phyloP scores from a whole-genome alignment of 2,797 vertebrate species.

The Falco cherrug region DNA sequence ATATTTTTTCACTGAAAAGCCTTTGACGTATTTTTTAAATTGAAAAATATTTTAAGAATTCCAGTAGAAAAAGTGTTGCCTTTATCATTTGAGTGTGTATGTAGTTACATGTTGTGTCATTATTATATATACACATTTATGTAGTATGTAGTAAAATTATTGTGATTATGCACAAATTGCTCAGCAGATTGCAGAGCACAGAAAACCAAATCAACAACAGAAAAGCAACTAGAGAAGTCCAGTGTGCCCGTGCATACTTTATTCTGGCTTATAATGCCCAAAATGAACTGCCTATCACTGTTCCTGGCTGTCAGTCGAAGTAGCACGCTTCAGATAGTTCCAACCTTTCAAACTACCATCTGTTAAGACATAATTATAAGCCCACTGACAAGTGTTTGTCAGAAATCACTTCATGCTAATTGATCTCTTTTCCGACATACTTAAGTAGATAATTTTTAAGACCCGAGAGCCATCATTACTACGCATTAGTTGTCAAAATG shows the following conservation, averaged over 20 bases:
- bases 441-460: conserved; percentile 24
- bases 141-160: not conserved
- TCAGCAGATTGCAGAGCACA: not conserved
- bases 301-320: not conserved
- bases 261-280: not conserved
- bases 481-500: not conserved
- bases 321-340: not conserved
- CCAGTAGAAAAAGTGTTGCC: not conserved
- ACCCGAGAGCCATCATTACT: not conserved
- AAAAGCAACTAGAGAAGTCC: not conserved
- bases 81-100: not conserved
- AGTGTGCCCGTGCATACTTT: not conserved
- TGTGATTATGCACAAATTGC: not conserved
- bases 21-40: not conserved
- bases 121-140: not conserved
- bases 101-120: not conserved
- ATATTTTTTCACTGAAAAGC: not conserved
- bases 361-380: not conserved
- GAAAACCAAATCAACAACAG: not conserved
- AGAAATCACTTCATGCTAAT: conserved; percentile 47
- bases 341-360: not conserved
- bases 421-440: not conserved
- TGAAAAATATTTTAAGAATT: not conserved
- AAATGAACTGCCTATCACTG: not conserved
- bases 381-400: conserved; percentile 11